These are phyloP conservation scores for Mimas tiliae DNA, from an alignment of 2,888 invertebrate species.

Conservation along the genomic window DNA sequence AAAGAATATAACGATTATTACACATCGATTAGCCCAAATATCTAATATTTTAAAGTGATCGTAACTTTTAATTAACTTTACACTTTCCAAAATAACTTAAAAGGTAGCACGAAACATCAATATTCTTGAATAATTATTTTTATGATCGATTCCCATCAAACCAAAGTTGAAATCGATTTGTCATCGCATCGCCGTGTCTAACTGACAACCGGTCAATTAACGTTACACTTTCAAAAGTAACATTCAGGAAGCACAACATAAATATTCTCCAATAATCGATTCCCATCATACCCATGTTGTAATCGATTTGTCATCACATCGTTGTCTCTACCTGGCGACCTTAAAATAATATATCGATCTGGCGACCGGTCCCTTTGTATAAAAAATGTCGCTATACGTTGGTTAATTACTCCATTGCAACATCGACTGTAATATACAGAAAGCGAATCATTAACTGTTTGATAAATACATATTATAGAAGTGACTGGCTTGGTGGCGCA, in stretches of 20 bases:
- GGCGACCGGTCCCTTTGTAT: constrained; percentile 7
- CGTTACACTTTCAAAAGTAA: background rate
- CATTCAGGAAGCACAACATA: background rate
- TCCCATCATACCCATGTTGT: background rate
- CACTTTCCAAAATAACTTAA: background rate
- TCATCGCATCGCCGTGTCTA: background rate
- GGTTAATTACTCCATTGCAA: constrained; percentile 21
- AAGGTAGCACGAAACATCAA: background rate
- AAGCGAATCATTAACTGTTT: constrained; percentile 4
- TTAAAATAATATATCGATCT: no score
- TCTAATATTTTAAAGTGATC: background rate
- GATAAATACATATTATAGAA: background rate
- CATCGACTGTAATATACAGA: constrained; percentile 15
- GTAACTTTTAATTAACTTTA: background rate
- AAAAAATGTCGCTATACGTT: constrained; percentile 5
- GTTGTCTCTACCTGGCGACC: background rate
- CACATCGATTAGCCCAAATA: no score
- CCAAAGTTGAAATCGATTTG: background rate
- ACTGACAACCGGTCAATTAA: background rate
- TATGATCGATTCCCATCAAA: background rate
- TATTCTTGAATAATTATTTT: background rate
- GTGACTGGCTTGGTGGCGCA: no score
- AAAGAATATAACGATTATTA: no score
- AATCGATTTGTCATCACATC: background rate
- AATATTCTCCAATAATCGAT: background rate